phyloP scores from a whole-genome alignment of 2,888 invertebrate genomes.

The Syrphus vitripennis region DNA sequence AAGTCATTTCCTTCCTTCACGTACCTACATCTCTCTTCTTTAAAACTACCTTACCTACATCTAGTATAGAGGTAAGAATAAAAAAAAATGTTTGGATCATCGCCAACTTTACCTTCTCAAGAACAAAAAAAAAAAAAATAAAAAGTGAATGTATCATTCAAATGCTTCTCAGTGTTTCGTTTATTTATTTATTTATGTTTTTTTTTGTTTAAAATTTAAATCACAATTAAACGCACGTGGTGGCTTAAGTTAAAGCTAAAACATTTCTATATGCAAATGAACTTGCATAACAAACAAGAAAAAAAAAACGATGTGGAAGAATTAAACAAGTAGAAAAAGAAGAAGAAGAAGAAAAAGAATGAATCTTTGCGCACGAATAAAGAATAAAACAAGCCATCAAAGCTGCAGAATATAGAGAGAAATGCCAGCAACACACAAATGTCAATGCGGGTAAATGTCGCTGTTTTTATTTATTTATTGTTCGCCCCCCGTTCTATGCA shows the following conservation, averaged over 20 bases:
- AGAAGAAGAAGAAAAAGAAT: not conserved
- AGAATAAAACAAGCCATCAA: conserved; percentile 60
- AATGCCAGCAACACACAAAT: conserved; percentile 68
- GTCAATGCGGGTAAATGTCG: conserved; percentile 67
- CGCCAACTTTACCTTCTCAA: conserved; percentile 58
- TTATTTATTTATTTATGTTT: conserved; percentile 14
- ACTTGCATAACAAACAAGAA: conserved; percentile 58
- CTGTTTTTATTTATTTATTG: conserved; percentile 36
- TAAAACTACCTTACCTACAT: not conserved
- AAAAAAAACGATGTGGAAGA: not conserved
- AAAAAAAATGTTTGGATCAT: conserved; percentile 29
- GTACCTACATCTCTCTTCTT: not conserved
- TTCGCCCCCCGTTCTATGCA: conserved; percentile 7
- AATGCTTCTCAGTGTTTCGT: not conserved
- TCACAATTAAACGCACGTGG: conserved; percentile 69
- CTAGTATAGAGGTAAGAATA: not conserved
- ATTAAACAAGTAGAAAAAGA: not conserved
- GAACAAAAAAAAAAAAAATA: conserved; percentile 58
- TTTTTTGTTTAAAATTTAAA: conserved; percentile 12
- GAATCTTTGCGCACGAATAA: conserved; percentile 60
- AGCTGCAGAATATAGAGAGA: conserved; percentile 30
- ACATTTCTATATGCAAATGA: conserved; percentile 66
- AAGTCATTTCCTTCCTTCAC: conserved; percentile 53
- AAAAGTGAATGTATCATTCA: conserved; percentile 64
- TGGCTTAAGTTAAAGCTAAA: conserved; percentile 47